A percentile compares a stretch with the other conserved stretches of the same genome.
phyloP scores from a whole-genome alignment of 2,113 vertebrate genomes.

The Hyperopisus bebe region DNA sequence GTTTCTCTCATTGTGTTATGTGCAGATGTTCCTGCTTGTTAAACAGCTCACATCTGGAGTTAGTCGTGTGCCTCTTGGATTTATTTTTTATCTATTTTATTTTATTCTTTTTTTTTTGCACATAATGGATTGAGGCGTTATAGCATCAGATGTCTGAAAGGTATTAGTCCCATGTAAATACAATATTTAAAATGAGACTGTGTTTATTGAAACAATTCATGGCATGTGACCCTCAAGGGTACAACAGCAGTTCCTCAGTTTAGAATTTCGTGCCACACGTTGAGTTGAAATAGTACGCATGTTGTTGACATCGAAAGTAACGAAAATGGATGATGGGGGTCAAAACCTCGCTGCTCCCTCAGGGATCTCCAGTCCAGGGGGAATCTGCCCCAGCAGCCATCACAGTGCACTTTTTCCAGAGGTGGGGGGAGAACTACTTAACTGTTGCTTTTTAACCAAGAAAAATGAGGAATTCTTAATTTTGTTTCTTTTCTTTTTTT shows the following conservation, averaged over 20 bases:
- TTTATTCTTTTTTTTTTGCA: not conserved
- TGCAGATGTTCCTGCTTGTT: not conserved
- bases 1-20: not conserved
- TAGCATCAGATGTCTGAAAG: not conserved
- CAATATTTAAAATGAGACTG: not conserved
- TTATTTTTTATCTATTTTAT: not conserved
- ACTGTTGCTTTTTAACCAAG: not conserved
- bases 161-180: not conserved
- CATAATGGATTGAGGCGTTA: not conserved
- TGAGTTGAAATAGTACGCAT: slow-evolving; percentile 1
- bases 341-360: not conserved
- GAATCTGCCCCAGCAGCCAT: not conserved
- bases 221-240: not conserved
- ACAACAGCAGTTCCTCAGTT: not conserved
- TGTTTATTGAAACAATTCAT: not conserved
- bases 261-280: not conserved
- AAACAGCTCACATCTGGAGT: not conserved
- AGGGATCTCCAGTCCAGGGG: not conserved
- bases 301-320: not conserved
- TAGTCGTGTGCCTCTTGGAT: not conserved
- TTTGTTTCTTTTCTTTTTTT: not conserved
- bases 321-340: not conserved
- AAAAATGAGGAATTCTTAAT: not conserved
- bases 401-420: not conserved
- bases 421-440: not conserved